phyloP scores from a whole-genome alignment of 2,797 vertebrate genomes.

The Poeciliopsis gracilis region DNA sequence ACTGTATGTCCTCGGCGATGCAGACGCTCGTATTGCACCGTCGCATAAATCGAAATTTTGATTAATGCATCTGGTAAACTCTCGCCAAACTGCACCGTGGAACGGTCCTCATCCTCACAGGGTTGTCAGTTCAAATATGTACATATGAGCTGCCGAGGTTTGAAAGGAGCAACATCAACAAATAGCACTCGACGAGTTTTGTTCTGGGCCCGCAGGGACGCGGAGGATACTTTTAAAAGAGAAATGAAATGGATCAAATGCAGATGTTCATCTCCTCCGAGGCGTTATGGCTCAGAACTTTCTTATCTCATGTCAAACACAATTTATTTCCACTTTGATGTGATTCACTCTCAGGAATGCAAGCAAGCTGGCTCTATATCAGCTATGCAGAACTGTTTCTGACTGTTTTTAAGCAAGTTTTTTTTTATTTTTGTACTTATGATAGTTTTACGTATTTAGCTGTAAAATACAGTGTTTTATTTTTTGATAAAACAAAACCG shows the following conservation, averaged over 20 bases:
- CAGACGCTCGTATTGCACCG: slow-evolving; percentile 30
- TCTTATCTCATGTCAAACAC: slow-evolving; percentile 60
- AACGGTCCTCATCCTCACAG: slow-evolving; percentile 23
- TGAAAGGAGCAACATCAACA: slow-evolving; percentile 51
- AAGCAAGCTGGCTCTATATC: slow-evolving; percentile 38
- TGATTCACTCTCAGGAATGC: slow-evolving; percentile 46
- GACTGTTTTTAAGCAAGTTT: background rate
- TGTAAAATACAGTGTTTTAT: background rate
- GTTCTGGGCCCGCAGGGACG: slow-evolving; percentile 52
- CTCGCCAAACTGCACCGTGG: slow-evolving; percentile 26
- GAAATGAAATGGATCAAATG: slow-evolving; percentile 60
- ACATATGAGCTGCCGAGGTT: slow-evolving; percentile 27
- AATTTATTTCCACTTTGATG: slow-evolving; percentile 60
- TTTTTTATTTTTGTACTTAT: background rate
- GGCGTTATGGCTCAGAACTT: slow-evolving; percentile 57
- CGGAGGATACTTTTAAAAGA: slow-evolving; percentile 36
- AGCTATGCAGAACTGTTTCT: slow-evolving; percentile 21
- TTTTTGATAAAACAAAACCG: background rate
- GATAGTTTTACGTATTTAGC: background rate
- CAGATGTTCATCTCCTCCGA: slow-evolving; percentile 57
- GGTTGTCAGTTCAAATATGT: slow-evolving; percentile 26
- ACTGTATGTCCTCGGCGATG: slow-evolving; percentile 35
- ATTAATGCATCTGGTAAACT: background rate
- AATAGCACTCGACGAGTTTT: slow-evolving; percentile 63
- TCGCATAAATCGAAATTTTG: slow-evolving; percentile 29